phyloP scores from a whole-genome alignment of 2,888 invertebrate species.

The Eupithecia dodoneata region DNA sequence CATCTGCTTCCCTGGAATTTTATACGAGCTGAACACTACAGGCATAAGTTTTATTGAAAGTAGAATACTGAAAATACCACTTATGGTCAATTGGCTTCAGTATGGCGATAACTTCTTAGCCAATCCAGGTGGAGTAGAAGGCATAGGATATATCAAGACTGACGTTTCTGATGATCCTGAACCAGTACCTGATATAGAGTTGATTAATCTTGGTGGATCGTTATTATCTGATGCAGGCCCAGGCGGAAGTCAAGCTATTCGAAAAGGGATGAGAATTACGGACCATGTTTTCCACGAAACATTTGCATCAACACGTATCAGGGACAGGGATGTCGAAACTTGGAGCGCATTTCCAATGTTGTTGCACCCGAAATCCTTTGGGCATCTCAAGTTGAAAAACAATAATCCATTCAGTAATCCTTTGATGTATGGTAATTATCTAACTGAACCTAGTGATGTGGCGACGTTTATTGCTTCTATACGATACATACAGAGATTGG shows the following conservation, averaged over 20 bases:
- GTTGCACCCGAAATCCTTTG: constrained; percentile 89
- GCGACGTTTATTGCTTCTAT: constrained; percentile 85
- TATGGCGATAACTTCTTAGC: constrained; percentile 77
- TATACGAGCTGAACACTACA: constrained; percentile 72
- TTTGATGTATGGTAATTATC: constrained; percentile 91
- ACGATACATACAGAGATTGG: constrained; percentile 85
- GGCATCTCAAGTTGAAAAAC: constrained; percentile 87
- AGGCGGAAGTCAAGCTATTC: constrained; percentile 69
- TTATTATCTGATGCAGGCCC: constrained; percentile 84
- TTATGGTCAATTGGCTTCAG: constrained; percentile 63
- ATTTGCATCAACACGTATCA: constrained; percentile 79
- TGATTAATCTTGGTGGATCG: constrained; percentile 86
- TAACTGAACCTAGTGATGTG: constrained; percentile 85
- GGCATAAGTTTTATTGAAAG: constrained; percentile 65
- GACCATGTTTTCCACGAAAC: constrained; percentile 82
- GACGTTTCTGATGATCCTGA: constrained; percentile 82
- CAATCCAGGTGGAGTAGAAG: constrained; percentile 87
- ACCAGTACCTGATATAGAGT: constrained; percentile 87
- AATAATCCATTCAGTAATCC: constrained; percentile 90
- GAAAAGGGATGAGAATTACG: constrained; percentile 83
- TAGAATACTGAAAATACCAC: constrained; percentile 47
- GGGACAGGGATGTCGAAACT: constrained; percentile 71
- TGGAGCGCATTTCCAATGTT: constrained; percentile 88
- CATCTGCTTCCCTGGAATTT: constrained; percentile 80
- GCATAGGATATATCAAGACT: constrained; percentile 86